Conservation (phyloP, 2,888 invertebrate genomes). For the Lasioglossum figueresi region DNA sequence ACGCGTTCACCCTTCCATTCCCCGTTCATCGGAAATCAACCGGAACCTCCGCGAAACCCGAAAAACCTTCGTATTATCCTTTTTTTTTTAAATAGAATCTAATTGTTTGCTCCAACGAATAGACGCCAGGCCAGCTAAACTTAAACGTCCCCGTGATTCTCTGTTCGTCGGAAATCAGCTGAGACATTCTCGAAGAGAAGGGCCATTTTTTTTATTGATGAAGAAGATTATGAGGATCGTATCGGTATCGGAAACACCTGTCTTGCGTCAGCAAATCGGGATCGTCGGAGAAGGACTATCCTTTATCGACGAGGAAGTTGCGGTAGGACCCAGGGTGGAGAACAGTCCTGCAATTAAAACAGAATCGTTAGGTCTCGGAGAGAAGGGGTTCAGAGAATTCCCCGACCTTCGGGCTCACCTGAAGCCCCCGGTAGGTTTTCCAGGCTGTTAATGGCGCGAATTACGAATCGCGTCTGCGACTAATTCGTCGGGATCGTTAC, state of each 20-base stretch:
- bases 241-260: no score
- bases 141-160: no score
- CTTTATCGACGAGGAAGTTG: background rate
- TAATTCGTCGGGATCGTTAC: constrained; percentile 27
- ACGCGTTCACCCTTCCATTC: background rate
- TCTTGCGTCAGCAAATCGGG: no score
- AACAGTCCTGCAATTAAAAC: background rate
- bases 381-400: background rate
- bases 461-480: constrained; percentile 18
- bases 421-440: constrained; percentile 2
- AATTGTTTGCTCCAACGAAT: no score
- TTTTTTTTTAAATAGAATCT: no score
- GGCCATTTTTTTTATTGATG: no score
- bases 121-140: no score
- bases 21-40: background rate
- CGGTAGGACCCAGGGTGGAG: background rate
- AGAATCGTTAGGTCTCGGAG: background rate
- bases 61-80: no score
- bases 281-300: no score
- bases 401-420: background rate
- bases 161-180: no score
- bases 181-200: no score
- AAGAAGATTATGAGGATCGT: no score
- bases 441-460: constrained; percentile 3
- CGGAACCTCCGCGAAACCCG: background rate